A percentile compares a stretch with the other conserved stretches of the same genome.
Conservation (phyloP, 2,888 invertebrate species). For the Allacma fusca region DNA sequence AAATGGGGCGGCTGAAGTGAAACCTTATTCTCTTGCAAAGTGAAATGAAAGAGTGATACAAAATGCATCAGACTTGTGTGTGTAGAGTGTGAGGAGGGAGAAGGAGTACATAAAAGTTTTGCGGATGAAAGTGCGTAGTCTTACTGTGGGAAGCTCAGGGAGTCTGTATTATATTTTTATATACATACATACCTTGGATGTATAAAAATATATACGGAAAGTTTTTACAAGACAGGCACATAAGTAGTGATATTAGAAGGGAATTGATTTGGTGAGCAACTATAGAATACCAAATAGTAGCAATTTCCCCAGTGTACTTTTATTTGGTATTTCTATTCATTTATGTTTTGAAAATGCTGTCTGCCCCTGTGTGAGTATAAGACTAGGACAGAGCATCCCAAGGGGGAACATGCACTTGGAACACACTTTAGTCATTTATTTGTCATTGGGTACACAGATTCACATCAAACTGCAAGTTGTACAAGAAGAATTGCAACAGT, state of each 20-base stretch:
- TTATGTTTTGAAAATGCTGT: not conserved
- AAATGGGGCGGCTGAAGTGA: no score
- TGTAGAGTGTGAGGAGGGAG: no score
- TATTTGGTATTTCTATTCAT: not conserved
- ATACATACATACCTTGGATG: no score
- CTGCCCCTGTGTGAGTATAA: not conserved
- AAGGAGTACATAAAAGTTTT: no score
- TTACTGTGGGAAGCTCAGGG: no score
- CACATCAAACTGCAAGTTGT: conserved; percentile 63
- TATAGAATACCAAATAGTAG: conserved; percentile 18
- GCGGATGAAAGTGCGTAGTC: no score
- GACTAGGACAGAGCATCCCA: not conserved
- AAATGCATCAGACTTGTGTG: no score
- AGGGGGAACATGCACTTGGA: not conserved
- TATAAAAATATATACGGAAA: no score
- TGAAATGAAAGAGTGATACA: no score
- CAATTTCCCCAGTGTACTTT: conserved; percentile 15
- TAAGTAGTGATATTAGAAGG: not conserved
- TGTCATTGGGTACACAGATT: conserved; percentile 60
- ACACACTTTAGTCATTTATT: conserved; percentile 1
- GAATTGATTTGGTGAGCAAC: not conserved
- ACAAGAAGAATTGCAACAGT: conserved; percentile 63
- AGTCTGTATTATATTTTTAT: no score
- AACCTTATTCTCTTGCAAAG: no score
- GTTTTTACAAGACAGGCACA: not conserved